Base-by-base conservation (phyloP, 2,797 vertebrate genomes). In the Hydrocynus forskahlii region DNA sequence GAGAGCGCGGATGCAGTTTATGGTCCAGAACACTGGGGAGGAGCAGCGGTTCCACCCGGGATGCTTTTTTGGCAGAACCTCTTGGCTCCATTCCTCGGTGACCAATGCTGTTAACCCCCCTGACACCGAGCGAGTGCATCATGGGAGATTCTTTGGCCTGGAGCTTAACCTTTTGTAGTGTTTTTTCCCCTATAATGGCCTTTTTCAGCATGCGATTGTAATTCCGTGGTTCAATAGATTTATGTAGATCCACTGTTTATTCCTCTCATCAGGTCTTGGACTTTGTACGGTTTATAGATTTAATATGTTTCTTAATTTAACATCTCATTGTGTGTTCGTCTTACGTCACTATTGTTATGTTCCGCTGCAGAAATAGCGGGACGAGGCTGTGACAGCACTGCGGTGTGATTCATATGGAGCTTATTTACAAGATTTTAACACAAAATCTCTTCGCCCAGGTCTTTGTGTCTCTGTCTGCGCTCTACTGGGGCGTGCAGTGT, bases 1-100 rank as follows among this genome's bases (percentile, higher is more conserved):
- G 90, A 88, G 83, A 93, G 92, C 92, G 92, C 95, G 96, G 95
- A 97, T 96, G 91, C 93, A 95, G 93, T 97, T 98, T 96, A 97
- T 96, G 95, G 93, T 93, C 95, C 92, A 92, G 94, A 95, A 93
- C 92, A 85, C 93, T 92, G 85, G 80, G 85, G 92, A 94, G 92
- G 95, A 93, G 87, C 89, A 64, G 55, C 85, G 50, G 60, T 81
- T 87, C 78, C 68, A 55, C 70, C 91, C 85, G 78, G 88, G 91
- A 89, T 91, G 67, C 90, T 89, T 94, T 35, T 87, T 89, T 94
- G 93, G 92, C 92, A 92, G 93, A 93, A 92, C 91, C 83, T 60
- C 77, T 86, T 92, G 87, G 88, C 81, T 73, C 57, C 60, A 92
- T 92, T 94, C 92, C 94, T 92, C 89, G 87, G 87, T 88, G 92